A percentile compares a stretch with the other conserved stretches of the same genome.
Conservation (phyloP, 2,888 invertebrate genomes). For the Drosophila meridionalis region DNA sequence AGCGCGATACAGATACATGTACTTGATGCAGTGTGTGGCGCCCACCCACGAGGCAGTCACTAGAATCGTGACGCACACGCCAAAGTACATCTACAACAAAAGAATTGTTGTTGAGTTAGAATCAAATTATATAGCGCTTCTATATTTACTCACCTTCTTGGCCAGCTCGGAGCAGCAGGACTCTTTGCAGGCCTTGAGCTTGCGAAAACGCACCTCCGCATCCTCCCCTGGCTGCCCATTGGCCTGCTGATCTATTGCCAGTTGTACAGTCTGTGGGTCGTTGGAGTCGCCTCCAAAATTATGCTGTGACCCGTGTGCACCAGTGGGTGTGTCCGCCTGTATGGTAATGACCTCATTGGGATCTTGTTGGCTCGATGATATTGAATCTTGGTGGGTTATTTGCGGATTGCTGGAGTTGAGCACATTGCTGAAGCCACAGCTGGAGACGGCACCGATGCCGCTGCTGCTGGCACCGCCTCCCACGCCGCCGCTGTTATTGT, state of each 20-base stretch:
- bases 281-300: constrained; percentile 68
- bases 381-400: constrained; percentile 86
- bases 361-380: constrained; percentile 88
- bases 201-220: constrained; percentile 76
- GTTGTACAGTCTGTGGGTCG: constrained; percentile 61
- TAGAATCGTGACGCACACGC: constrained; percentile 93
- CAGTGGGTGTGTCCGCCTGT: constrained; percentile 78
- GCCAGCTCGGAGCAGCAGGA: constrained; percentile 93
- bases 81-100: constrained; percentile 91
- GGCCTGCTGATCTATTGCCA: constrained; percentile 74
- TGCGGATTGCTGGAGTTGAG: constrained; percentile 85
- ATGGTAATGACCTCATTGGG: constrained; percentile 85
- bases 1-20: constrained; percentile 88
- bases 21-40: constrained; percentile 95
- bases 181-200: constrained; percentile 87
- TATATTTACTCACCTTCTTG: constrained; percentile 88
- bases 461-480: constrained; percentile 39
- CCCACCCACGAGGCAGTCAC: constrained; percentile 97
- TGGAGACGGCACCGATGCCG: constrained; percentile 34
- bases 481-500: constrained; percentile 31
- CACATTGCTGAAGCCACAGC: constrained; percentile 85
- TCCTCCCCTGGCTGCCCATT: constrained; percentile 72
- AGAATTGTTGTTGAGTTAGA: background rate
- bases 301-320: constrained; percentile 63
- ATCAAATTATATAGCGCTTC: too few species aligned